Base-by-base conservation (phyloP, 2,888 invertebrate species). In the Diplolepis rosae region DNA sequence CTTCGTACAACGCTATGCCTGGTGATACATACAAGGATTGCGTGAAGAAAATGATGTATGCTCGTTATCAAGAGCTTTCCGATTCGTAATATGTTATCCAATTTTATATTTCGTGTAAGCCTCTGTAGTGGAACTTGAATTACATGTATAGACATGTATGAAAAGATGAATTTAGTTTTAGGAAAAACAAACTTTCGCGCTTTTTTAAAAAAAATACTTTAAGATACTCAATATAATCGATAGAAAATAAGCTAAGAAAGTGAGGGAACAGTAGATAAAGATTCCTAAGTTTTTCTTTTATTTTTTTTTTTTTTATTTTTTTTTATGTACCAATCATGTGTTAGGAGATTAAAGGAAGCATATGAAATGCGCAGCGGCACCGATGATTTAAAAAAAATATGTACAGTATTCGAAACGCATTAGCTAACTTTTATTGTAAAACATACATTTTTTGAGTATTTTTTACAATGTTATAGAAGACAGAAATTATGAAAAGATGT, bases 1-100 rank as follows among this genome's bases (percentile, higher is more conserved):
- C 94, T 22, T 93, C 94, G 18, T 94, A 95, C 85, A 94, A 93
- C 51, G 93, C 95, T 0, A 92, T 94, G 73, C 95, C 95, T 0
- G 95, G 95, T 18, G 95, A 96, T 85, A 95, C 95, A 0, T 96
- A 97, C 87, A 93, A 96, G 89, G 96, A 96, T 84, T 95, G 95
- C 72, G 96, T 96, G 0, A 95, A 96, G 87, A 95, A 96, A 89
- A 93, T 96, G 87, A 95, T 96, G 94, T 94, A 95, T 83, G 95
- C 95, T 0, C 91, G 96, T 83, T 97, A 95, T 86, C 94, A 95
- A 87, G 96, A 96, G 89, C 90, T 95, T 24, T 92, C 93, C 1
- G 93, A 93, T 61, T 92, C 87, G 80, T 88, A 87, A 85, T 61
- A 39, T 15, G 54, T 51, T 39, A 24, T 51, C 24, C n/a, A 35